Percentiles rank a stretch among this genome's conserved stretches.
phyloP scores from a whole-genome alignment of 2,113 vertebrate species.

The Pelecanoides urinatrix region DNA sequence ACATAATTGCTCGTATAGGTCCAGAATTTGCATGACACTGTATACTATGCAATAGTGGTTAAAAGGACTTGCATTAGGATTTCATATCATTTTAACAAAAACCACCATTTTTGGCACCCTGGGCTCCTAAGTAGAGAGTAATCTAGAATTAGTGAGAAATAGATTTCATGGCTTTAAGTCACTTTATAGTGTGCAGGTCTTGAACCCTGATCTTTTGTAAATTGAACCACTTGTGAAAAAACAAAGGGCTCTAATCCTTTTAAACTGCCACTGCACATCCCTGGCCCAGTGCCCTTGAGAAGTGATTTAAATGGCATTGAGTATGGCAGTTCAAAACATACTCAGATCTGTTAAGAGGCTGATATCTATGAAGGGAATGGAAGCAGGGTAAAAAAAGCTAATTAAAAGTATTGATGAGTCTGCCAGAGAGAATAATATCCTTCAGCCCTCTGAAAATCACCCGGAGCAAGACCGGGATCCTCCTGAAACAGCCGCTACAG shows the following conservation, averaged over 20 bases:
- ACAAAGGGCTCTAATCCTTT: constrained; percentile 70
- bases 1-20: constrained; percentile 40
- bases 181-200: constrained; percentile 67
- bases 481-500: rapidly evolving
- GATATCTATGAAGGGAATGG: constrained; percentile 19
- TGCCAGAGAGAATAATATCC: constrained; percentile 44
- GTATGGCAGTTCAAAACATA: constrained; percentile 46
- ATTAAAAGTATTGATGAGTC: constrained; percentile 65
- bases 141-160: constrained; percentile 73
- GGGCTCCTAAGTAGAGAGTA: constrained; percentile 69
- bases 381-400: constrained; percentile 19
- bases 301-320: constrained; percentile 60
- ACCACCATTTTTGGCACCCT: constrained; percentile 59
- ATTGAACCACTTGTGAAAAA: constrained; percentile 71
- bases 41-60: not conserved
- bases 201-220: constrained; percentile 72
- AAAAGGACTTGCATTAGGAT: constrained; percentile 53
- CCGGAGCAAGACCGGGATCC: not conserved
- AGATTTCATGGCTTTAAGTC: constrained; percentile 73
- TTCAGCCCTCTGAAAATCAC: constrained; percentile 14
- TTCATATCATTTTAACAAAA: constrained; percentile 68
- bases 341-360: constrained; percentile 47
- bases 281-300: constrained; percentile 60
- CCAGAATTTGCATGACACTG: constrained; percentile 55
- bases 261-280: constrained; percentile 68